phyloP scores from a whole-genome alignment of 2,888 invertebrate genomes.

The Gasteruption jaculator region DNA sequence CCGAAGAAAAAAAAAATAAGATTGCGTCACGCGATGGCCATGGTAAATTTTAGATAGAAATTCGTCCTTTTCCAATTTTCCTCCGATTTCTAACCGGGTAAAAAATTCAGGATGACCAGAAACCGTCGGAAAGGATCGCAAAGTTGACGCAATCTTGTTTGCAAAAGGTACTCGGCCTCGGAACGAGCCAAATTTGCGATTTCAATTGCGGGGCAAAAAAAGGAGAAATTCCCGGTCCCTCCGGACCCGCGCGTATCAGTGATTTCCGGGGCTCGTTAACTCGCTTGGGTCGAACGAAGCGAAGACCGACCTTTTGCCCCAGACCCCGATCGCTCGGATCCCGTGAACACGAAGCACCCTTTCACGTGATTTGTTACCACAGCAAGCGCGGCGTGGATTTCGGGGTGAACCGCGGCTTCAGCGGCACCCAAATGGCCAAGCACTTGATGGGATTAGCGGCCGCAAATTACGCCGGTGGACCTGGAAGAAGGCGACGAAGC shows the following conservation, averaged over 20 bases:
- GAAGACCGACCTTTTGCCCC: constrained; percentile 2
- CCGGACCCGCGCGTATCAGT: too few species aligned
- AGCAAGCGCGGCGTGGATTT: constrained; percentile 84
- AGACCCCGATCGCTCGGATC: constrained; percentile 8
- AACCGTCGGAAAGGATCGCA: too few species aligned
- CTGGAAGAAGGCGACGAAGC: constrained; percentile 77
- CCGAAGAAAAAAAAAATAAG: constrained; percentile 4
- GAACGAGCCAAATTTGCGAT: too few species aligned
- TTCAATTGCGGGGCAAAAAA: too few species aligned
- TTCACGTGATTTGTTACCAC: constrained; percentile 22
- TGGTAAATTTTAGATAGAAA: not conserved
- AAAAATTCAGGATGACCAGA: too few species aligned
- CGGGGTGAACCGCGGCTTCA: constrained; percentile 83
- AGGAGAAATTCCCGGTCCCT: too few species aligned
- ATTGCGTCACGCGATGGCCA: not conserved
- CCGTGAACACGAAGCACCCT: not conserved
- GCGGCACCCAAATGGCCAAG: constrained; percentile 85
- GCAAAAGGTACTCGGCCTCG: too few species aligned
- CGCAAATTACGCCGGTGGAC: constrained; percentile 85
- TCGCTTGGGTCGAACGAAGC: too few species aligned
- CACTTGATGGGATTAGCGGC: constrained; percentile 87
- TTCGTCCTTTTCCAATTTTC: constrained; percentile 5
- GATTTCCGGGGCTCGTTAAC: too few species aligned
- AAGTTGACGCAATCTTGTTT: too few species aligned
- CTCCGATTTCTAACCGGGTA: not conserved